Conservation (phyloP, 37 sponge, comb jelly and placozoan species). For the Axinella damicornis region DNA sequence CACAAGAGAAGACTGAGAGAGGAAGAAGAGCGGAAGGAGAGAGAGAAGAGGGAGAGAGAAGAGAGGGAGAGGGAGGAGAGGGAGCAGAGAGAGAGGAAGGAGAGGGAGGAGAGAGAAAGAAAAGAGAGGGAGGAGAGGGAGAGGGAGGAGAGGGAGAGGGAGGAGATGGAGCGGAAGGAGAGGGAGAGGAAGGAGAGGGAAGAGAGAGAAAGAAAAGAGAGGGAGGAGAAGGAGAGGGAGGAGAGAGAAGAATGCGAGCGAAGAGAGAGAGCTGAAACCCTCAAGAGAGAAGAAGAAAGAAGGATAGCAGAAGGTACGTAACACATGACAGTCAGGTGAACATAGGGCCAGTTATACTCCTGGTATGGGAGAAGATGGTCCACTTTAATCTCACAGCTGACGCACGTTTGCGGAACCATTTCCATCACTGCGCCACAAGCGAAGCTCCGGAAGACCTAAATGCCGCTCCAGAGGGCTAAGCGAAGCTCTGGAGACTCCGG, state of each 20-base stretch:
- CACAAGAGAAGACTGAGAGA: not conserved
- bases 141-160: constrained; percentile 9
- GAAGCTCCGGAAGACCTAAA: no score
- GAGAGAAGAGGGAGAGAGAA: not conserved
- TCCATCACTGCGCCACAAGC: no score
- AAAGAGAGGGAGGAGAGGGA: not conserved
- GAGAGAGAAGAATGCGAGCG: constrained; percentile 6
- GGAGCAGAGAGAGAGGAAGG: not conserved
- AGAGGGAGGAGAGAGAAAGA: not conserved
- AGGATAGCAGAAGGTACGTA: not conserved
- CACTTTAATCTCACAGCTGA: no score
- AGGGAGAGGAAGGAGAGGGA: not conserved
- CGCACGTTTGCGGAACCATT: no score
- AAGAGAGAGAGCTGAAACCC: not conserved
- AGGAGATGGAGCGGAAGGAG: not conserved
- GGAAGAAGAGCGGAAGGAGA: not conserved
- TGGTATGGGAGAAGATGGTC: no score
- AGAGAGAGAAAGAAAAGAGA: not conserved
- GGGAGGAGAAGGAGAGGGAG: constrained; percentile 16
- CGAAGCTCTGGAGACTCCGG: no score
- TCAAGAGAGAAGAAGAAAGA: not conserved
- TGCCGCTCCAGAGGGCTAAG: no score
- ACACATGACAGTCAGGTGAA: no score
- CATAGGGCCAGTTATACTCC: no score
- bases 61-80: not conserved